These are phyloP conservation scores for Amazona vittata DNA, from an alignment of 2,113 vertebrate genomes.

Conservation along the genomic window DNA sequence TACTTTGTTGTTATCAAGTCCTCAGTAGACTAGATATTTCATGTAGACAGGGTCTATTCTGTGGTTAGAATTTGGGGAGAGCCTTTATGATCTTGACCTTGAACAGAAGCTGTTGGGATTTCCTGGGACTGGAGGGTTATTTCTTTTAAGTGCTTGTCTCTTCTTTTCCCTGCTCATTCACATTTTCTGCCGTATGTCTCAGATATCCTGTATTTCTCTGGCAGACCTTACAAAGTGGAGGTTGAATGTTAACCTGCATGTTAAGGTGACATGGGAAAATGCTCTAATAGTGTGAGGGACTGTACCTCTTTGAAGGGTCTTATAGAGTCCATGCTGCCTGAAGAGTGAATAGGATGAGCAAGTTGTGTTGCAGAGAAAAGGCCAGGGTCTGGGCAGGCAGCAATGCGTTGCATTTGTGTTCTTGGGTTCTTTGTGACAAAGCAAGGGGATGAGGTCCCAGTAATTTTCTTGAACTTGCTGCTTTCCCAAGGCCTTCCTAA, in stretches of 20 bases:
- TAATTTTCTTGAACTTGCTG: not conserved
- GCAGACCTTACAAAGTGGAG: not conserved
- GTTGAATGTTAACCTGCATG: not conserved
- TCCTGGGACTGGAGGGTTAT: not conserved
- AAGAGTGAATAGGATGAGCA: not conserved
- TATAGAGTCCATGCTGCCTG: not conserved
- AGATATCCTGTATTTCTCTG: not conserved
- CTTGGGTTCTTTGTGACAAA: not conserved
- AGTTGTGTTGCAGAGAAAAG: not conserved
- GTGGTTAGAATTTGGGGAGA: not conserved
- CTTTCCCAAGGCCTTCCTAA: conserved; percentile 19
- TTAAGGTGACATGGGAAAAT: not conserved
- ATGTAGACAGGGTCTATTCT: not conserved
- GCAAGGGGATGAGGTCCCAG: not conserved
- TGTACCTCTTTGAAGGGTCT: not conserved
- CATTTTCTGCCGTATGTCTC: not conserved
- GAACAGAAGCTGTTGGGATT: not conserved
- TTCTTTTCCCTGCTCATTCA: not conserved
- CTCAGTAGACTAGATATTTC: not conserved
- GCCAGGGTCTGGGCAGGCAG: not conserved
- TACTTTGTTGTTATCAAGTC: not conserved
- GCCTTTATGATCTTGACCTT: not conserved
- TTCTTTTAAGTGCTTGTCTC: not conserved
- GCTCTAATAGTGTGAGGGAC: not conserved
- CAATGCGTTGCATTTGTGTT: not conserved